A percentile compares a stretch with the other conserved stretches of the same genome.
phyloP scores from a whole-genome alignment of 37 sponge, comb jelly and placozoan species.

The Tethya wilhelma region DNA sequence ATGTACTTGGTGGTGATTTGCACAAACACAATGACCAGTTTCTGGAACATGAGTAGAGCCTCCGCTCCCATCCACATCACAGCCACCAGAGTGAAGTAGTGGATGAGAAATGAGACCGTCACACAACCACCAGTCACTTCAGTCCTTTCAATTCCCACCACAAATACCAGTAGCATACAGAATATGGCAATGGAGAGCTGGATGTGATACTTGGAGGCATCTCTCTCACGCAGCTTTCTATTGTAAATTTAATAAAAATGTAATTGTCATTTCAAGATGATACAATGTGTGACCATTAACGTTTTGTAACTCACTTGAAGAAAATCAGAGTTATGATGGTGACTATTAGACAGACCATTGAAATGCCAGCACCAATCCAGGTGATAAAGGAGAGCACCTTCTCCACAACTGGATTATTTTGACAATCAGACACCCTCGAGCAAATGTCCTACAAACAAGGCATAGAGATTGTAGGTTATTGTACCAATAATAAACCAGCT shows the following conservation, averaged over 20 bases:
- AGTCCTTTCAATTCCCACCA: conserved; percentile 47
- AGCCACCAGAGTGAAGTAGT: conserved; percentile 62
- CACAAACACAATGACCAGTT: conserved; percentile 57
- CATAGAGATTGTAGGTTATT: background rate
- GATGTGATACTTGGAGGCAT: conserved; percentile 44
- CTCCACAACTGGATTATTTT: background rate
- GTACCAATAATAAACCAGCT: background rate
- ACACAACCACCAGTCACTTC: conserved; percentile 41
- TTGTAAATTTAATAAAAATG: background rate
- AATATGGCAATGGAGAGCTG: conserved; percentile 47
- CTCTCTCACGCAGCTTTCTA: conserved; percentile 35
- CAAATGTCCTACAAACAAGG: conserved; percentile 17
- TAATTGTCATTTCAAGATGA: background rate
- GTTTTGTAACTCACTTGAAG: conserved; percentile 45
- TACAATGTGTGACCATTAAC: background rate
- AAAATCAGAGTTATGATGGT: conserved; percentile 28
- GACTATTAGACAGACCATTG: conserved; percentile 28
- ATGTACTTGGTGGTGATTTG: conserved; percentile 31
- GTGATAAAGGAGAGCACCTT: conserved; percentile 24
- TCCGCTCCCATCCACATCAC: conserved; percentile 69
- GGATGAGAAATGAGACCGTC: conserved; percentile 42
- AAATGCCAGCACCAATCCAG: conserved; percentile 44
- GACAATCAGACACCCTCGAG: background rate
- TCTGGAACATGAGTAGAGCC: conserved; percentile 54
- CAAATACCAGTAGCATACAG: conserved; percentile 54